Evolutionary conservation across 2,113 vertebrate species (phyloP), one percentile per base, ranked within the genome.

Genomic region (Galbula dea): DNA sequence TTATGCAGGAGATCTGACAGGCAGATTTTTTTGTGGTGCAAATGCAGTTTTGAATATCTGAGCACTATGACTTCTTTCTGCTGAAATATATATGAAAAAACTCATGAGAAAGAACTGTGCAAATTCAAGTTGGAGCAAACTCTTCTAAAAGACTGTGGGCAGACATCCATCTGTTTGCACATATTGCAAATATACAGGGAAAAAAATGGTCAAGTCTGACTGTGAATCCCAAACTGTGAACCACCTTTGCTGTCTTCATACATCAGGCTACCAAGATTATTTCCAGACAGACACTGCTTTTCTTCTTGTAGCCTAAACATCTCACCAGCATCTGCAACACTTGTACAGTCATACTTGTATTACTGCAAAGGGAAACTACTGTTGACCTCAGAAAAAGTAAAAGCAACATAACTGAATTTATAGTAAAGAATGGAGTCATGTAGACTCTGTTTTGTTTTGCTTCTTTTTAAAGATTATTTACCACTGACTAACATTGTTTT

Each of bases 1-100:
- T 93, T 45, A 55, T 65, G 66, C 81, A 85, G 57, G 48, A 90
- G 79, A 87, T 55, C 57, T 94, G 65, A 94, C 81, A 90, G 51
- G 48, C 46, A 84, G 49, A n/a, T n/a, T 82, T 87, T 89, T 66
- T 94, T 85, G 62, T 34, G 62, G 78, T 72, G 19, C 8, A 52
- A 45, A 91, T 79, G n/a, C 49, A 61, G 82, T 82, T 94, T 87
- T 69, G 5, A 65, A n/a, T 48, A 95, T 68, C 61, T 83, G 51
- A 91, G 51, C 16, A 19, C 36, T 52, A 11, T 5, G 19, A 55
- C 13, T 68, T 81, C 39, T 78, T 81, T 22, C 41, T 86, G 26
- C 9, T 84, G 61, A 78, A 82, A 78, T 45, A 73, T 1, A 3
- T 16, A 27, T 3, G 2, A 9, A 68, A 75, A 84, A 74, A 78